Evolutionary conservation across 2,113 vertebrate genomes (phyloP).

Genomic region (Neofelis nebulosa): DNA sequence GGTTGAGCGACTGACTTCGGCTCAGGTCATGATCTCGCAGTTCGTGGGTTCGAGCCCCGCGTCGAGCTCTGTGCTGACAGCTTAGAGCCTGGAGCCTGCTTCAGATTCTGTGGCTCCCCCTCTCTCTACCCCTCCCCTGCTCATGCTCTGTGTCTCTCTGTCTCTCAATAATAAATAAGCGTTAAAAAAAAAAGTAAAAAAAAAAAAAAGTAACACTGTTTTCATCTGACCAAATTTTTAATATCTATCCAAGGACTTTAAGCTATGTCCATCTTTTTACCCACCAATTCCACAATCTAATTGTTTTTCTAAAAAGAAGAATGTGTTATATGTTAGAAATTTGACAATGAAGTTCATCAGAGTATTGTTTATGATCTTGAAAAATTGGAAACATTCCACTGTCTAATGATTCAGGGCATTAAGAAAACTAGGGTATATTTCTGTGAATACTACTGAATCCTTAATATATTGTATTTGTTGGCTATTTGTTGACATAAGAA

Average conservation of each 20-base stretch:
- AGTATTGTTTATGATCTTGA: background rate
- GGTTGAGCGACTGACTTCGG: too few species aligned
- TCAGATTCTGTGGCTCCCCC: too few species aligned
- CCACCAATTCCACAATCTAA: background rate
- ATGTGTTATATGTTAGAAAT: background rate
- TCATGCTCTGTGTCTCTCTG: too few species aligned
- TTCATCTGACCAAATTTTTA: conserved; percentile 22
- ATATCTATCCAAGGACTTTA: background rate
- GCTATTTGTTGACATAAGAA: conserved; percentile 19
- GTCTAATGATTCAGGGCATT: background rate
- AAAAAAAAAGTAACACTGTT: too few species aligned
- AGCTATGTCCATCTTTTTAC: background rate
- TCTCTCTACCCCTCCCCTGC: too few species aligned
- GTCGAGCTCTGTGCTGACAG: too few species aligned
- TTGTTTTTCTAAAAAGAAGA: background rate
- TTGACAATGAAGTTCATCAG: background rate
- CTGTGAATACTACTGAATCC: background rate
- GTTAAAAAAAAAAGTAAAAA: too few species aligned
- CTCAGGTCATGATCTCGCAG: too few species aligned
- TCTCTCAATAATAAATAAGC: too few species aligned
- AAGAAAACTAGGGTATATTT: background rate
- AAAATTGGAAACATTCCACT: background rate
- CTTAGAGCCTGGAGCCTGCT: too few species aligned
- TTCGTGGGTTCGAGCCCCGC: too few species aligned
- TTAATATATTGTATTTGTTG: background rate